Evolutionary conservation across 2,888 invertebrate genomes (phyloP).

Genomic region (Lasioglossum zephyrum): DNA sequence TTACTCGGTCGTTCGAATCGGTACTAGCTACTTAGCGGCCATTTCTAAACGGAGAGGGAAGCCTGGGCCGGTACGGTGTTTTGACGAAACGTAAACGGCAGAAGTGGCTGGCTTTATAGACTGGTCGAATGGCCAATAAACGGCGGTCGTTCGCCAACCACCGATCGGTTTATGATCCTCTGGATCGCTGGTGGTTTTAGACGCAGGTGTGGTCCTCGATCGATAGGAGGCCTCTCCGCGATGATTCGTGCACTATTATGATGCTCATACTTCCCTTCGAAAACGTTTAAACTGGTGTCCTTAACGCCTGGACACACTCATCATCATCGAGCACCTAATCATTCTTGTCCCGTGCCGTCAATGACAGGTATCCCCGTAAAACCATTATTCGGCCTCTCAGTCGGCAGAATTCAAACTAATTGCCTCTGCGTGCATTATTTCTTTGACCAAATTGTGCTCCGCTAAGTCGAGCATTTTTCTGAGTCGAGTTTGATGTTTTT

Average conservation of each 20-base stretch:
- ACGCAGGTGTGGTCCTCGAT: slow-evolving; percentile 7
- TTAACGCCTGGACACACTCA: background rate
- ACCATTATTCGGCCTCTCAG: too few relatives aligned
- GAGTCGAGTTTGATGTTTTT: too few relatives aligned
- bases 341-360: background rate
- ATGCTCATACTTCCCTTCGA: background rate
- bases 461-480: too few relatives aligned
- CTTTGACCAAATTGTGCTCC: background rate
- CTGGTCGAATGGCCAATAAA: slow-evolving; percentile 15
- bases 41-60: slow-evolving; percentile 21
- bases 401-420: background rate
- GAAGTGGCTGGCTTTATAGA: slow-evolving; percentile 15
- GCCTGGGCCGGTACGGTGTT: background rate
- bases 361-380: too few relatives aligned
- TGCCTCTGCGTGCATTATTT: background rate
- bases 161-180: slow-evolving; percentile 12
- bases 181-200: background rate
- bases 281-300: background rate
- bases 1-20: slow-evolving; percentile 22
- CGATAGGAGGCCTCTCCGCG: background rate
- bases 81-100: slow-evolving; percentile 20
- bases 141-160: slow-evolving; percentile 7
- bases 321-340: background rate
- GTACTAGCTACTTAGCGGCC: slow-evolving; percentile 20
- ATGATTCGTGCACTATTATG: background rate